These are phyloP conservation scores for Subanguina moxae DNA, from an alignment of 1,140 invertebrate species.

Conservation along the genomic window DNA sequence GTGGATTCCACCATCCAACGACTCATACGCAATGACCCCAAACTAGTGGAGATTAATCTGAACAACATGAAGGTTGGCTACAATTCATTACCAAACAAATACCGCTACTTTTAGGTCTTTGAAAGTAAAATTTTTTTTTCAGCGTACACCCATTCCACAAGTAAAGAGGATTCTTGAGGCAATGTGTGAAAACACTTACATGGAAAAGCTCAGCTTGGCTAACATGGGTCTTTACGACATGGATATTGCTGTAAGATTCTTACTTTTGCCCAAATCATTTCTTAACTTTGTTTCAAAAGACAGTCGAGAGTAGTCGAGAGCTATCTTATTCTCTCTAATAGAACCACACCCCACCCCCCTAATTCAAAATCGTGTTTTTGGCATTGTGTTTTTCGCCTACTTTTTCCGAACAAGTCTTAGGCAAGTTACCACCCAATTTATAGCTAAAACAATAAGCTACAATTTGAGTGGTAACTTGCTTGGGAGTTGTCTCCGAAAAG, in stretches of 20 bases:
- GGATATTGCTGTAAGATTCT: slow-evolving; percentile 60
- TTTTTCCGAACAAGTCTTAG: too few species aligned
- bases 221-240: slow-evolving; percentile 62
- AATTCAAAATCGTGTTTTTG: too few species aligned
- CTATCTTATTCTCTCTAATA: too few species aligned
- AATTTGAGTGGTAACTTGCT: too few species aligned
- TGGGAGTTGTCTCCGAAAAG: too few species aligned
- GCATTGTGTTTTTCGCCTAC: too few species aligned
- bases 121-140: slow-evolving; percentile 17
- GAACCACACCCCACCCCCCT: too few species aligned
- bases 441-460: too few species aligned
- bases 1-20: slow-evolving; percentile 61
- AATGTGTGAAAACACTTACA: slow-evolving; percentile 61
- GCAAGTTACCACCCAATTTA: too few species aligned
- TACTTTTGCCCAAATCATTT: background rate
- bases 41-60: slow-evolving; percentile 56
- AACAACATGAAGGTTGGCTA: slow-evolving; percentile 61
- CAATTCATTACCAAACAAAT: background rate
- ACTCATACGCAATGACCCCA: slow-evolving; percentile 62
- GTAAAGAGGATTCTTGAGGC: slow-evolving; percentile 61
- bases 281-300: too few species aligned
- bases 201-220: slow-evolving; percentile 62
- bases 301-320: too few species aligned
- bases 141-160: slow-evolving; percentile 63
- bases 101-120: background rate